Conservation (phyloP, 2,113 vertebrate species). For the Oncorhynchus gorbuscha region DNA sequence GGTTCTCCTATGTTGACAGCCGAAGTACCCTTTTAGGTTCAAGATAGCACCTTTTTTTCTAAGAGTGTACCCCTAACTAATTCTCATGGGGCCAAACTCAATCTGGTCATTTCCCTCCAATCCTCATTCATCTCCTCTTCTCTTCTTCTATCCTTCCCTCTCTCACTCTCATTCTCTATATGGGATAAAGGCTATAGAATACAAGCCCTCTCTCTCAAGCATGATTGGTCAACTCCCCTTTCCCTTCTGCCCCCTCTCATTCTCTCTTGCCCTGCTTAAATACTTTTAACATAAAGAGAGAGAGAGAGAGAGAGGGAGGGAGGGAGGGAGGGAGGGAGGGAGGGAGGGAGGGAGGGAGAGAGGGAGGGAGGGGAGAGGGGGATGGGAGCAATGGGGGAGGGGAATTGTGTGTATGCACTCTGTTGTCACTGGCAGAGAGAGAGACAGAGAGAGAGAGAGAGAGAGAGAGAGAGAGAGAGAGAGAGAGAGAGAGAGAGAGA, state of each 20-base stretch:
- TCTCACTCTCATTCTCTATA: slow-evolving; percentile 29
- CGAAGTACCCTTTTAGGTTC: too few relatives aligned
- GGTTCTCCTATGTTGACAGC: too few relatives aligned
- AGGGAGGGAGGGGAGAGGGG: slow-evolving; percentile 67
- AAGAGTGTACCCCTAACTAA: background rate
- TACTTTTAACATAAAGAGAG: slow-evolving; percentile 78
- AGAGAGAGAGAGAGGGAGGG: slow-evolving; percentile 65
- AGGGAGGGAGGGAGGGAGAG: background rate
- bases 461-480: slow-evolving; percentile 23
- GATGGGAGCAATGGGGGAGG: slow-evolving; percentile 63
- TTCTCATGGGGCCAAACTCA: slow-evolving; percentile 40
- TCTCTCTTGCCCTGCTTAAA: slow-evolving; percentile 66
- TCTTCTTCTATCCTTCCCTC: slow-evolving; percentile 6
- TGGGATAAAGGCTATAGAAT: slow-evolving; percentile 45
- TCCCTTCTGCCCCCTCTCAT: slow-evolving; percentile 43
- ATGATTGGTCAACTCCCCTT: slow-evolving; percentile 65
- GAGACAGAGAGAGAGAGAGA: slow-evolving; percentile 34
- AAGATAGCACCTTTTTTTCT: background rate
- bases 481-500: slow-evolving; percentile 19
- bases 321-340: slow-evolving; percentile 48
- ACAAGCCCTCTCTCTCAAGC: slow-evolving; percentile 47
- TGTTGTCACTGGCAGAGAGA: slow-evolving; percentile 70
- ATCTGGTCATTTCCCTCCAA: slow-evolving; percentile 41
- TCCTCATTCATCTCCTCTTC: slow-evolving; percentile 9
- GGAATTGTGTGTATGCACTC: slow-evolving; percentile 65